These are phyloP conservation scores for Zhengitettix transpicula DNA, from an alignment of 2,888 invertebrate species.

Conservation along the genomic window DNA sequence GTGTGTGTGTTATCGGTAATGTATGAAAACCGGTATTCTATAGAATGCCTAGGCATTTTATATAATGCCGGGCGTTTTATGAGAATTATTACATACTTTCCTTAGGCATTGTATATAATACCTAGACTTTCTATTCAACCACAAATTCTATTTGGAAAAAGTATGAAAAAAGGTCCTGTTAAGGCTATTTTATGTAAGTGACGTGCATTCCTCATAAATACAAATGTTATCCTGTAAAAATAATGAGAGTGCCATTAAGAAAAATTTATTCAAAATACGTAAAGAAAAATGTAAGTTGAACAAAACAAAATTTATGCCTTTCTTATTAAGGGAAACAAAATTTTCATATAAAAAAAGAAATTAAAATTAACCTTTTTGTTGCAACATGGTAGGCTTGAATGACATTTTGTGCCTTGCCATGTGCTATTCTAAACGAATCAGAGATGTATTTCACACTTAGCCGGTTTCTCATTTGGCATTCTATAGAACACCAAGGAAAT, in stretches of 20 bases:
- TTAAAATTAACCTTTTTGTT: no score
- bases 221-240: background rate
- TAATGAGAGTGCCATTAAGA: background rate
- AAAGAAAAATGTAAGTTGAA: background rate
- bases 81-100: background rate
- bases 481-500: no score
- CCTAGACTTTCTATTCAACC: background rate
- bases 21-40: no score
- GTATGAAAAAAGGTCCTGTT: background rate
- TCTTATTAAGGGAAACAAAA: no score
- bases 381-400: no score
- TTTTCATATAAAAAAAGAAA: no score
- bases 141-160: background rate
- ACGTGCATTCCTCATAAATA: background rate
- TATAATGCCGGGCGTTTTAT: background rate
- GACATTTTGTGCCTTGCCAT: no score
- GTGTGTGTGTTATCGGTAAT: no score
- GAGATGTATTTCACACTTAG: no score
- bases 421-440: no score
- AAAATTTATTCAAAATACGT: background rate
- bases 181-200: background rate
- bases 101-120: background rate
- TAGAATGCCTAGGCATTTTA: no score
- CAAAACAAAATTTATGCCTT: background rate
- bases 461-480: no score